phyloP scores from a whole-genome alignment of 2,888 invertebrate species.

The Rhingia campestris region DNA sequence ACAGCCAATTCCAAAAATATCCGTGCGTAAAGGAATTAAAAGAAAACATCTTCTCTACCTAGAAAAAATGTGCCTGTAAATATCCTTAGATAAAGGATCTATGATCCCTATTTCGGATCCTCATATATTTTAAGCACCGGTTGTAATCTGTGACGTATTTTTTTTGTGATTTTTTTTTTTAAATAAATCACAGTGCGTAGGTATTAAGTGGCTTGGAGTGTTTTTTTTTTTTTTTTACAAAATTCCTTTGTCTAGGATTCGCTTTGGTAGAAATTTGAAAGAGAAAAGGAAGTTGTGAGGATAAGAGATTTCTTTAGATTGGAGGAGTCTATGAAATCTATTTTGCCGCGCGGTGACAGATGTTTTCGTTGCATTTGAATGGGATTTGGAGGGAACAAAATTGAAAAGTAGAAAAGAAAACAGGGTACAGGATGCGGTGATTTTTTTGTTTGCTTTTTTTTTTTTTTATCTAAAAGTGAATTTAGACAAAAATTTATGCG shows the following conservation, averaged over 20 bases:
- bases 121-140: constrained; percentile 48
- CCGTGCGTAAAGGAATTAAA: constrained; percentile 12
- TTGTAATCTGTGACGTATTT: constrained; percentile 52
- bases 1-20: constrained; percentile 41
- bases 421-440: constrained; percentile 60
- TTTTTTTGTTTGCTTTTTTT: constrained; percentile 5
- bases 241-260: constrained; percentile 65
- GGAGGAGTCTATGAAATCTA: constrained; percentile 10
- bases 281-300: constrained; percentile 11
- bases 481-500: constrained; percentile 3
- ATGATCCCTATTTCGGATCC: constrained; percentile 27
- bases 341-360: constrained; percentile 47
- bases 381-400: constrained; percentile 21
- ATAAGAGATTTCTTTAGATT: neutral
- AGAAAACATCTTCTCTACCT: constrained; percentile 24
- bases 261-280: constrained; percentile 10
- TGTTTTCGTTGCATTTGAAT: constrained; percentile 58
- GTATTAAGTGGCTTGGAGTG: constrained; percentile 65
- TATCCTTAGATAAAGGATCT: constrained; percentile 64
- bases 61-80: constrained; percentile 17
- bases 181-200: constrained; percentile 64
- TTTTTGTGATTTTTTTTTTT: neutral
- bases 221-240: constrained; percentile 39
- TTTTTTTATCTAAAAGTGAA: constrained; percentile 5
- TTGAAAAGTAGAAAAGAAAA: constrained; percentile 5